Percentiles rank a stretch among this genome's conserved stretches.
Evolutionary conservation across 2,888 invertebrate genomes (phyloP).

Genomic region (Volucella zonaria): DNA sequence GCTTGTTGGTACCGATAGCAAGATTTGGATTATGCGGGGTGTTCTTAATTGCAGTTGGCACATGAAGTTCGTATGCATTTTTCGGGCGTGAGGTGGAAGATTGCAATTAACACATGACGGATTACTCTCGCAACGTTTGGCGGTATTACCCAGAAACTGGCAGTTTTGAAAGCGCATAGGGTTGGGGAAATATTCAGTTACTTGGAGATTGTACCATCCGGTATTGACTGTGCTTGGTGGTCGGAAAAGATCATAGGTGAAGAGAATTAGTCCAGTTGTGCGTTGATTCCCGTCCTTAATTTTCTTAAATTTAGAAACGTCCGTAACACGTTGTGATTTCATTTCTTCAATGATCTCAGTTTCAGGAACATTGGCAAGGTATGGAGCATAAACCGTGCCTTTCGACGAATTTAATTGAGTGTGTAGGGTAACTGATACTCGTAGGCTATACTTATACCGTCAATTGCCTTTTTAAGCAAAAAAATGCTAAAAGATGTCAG

Average conservation of each 20-base stretch:
- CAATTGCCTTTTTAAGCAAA: no score
- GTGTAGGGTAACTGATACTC: no score
- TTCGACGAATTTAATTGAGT: constrained; percentile 2
- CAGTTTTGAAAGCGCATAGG: not conserved
- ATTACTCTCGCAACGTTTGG: no score
- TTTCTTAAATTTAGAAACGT: not conserved
- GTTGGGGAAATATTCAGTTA: constrained; percentile 1
- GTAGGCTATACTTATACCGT: no score
- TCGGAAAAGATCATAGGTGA: constrained; percentile 13
- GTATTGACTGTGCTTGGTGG: constrained; percentile 3
- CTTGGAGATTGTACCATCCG: not conserved
- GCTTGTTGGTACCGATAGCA: no score
- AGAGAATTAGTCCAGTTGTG: constrained; percentile 1
- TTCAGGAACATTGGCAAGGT: constrained; percentile 1
- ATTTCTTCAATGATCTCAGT: not conserved
- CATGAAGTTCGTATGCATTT: no score
- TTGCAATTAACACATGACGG: no score
- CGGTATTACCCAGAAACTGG: no score
- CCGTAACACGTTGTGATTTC: constrained; percentile 1
- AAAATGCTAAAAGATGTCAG: not conserved
- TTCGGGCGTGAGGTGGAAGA: no score
- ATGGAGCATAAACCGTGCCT: constrained; percentile 15
- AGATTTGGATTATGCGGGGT: no score
- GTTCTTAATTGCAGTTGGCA: no score
- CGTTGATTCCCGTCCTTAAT: not conserved